Conservation (phyloP, 1,140 invertebrate species). For the Papilio machaon region DNA sequence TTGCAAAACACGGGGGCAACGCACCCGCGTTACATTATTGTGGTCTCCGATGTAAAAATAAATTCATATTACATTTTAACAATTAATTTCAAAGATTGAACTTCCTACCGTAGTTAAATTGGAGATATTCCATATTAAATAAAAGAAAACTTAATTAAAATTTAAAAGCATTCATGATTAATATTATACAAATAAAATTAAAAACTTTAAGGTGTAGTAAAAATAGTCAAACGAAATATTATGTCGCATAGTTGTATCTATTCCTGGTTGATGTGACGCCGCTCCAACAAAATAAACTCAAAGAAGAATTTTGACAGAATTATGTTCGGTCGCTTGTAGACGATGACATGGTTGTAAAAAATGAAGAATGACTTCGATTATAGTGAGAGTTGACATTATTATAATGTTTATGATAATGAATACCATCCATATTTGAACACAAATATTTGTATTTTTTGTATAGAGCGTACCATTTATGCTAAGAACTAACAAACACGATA, state of each 20-base stretch:
- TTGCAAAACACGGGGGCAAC: slow-evolving; percentile 50
- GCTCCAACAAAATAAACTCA: slow-evolving; percentile 5
- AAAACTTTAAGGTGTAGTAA: background rate
- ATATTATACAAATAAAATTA: background rate
- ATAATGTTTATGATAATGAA: background rate
- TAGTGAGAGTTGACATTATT: slow-evolving; percentile 7
- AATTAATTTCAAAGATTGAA: background rate
- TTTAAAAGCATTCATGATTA: background rate
- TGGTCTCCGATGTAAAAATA: slow-evolving; percentile 2
- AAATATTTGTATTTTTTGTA: background rate
- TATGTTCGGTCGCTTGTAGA: slow-evolving; percentile 13
- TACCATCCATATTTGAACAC: background rate
- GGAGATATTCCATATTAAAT: background rate
- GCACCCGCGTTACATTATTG: slow-evolving; percentile 40
- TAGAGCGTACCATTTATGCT: too few species aligned
- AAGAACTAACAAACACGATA: too few species aligned
- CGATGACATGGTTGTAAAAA: slow-evolving; percentile 13
- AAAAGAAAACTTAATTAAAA: too few species aligned
- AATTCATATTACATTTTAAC: background rate
- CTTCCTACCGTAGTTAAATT: background rate
- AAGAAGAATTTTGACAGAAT: slow-evolving; percentile 25
- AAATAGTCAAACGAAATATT: slow-evolving; percentile 24
- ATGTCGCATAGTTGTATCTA: slow-evolving; percentile 14
- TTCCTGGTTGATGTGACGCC: background rate
- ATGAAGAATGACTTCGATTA: slow-evolving; percentile 12